Evolutionary conservation across 2,888 invertebrate genomes (phyloP).

Genomic region (Zhengitettix transpicula): DNA sequence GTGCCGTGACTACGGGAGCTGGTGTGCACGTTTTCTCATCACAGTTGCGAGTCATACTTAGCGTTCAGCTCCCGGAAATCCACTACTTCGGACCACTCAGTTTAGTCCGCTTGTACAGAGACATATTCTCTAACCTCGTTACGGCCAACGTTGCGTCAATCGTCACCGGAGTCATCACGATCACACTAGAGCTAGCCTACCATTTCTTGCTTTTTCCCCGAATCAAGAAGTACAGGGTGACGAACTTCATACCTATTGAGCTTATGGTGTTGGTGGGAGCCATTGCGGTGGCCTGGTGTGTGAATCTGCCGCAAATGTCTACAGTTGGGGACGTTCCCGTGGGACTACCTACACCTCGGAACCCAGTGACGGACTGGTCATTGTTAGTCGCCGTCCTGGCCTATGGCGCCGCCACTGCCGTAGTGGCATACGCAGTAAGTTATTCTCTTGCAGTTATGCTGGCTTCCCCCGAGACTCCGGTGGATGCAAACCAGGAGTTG

Average conservation of each 20-base stretch:
- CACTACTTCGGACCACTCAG: not conserved
- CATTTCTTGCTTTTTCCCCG: not conserved
- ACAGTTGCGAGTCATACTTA: slow-evolving; percentile 49
- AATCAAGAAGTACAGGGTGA: not conserved
- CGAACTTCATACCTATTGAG: no score
- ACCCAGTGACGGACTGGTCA: not conserved
- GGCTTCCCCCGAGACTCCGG: not conserved
- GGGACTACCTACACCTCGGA: not conserved
- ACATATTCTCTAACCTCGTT: not conserved
- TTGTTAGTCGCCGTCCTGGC: not conserved
- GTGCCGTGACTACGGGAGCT: slow-evolving; percentile 77
- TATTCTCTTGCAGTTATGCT: not conserved
- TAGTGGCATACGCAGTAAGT: not conserved
- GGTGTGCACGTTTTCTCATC: slow-evolving; percentile 71
- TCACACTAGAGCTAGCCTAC: not conserved
- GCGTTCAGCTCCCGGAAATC: slow-evolving; percentile 29
- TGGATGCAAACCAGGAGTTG: slow-evolving; percentile 1
- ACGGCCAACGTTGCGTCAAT: not conserved
- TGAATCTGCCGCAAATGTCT: not conserved
- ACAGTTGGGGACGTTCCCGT: not conserved
- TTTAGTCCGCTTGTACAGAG: not conserved
- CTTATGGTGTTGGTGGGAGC: no score
- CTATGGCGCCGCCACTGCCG: not conserved
- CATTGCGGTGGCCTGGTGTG: no score
- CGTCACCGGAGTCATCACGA: not conserved